Evolutionary conservation across 2,113 vertebrate genomes (phyloP).

Genomic region (Onychostruthus taczanowskii): DNA sequence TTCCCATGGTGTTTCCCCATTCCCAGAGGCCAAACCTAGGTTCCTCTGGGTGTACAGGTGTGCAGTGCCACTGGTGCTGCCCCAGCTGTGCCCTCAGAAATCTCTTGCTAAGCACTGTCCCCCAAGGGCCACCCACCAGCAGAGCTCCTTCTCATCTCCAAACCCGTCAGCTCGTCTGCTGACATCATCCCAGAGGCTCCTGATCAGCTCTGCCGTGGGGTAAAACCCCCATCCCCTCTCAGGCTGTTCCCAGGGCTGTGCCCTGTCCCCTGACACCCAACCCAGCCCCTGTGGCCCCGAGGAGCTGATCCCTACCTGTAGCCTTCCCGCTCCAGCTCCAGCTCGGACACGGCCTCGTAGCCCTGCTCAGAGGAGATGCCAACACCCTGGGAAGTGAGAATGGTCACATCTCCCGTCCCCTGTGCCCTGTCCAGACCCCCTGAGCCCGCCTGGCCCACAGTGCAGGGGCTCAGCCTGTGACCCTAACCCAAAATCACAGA

Average conservation of each 20-base stretch:
- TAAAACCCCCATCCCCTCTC: accelerated
- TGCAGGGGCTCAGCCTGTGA: accelerated
- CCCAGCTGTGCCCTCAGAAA: background rate
- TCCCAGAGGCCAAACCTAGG: background rate
- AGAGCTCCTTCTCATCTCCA: background rate
- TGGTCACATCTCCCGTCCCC: background rate
- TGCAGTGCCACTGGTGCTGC: background rate
- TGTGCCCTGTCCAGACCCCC: background rate
- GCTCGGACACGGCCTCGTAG: constrained; percentile 45
- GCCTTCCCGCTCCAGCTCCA: constrained; percentile 41
- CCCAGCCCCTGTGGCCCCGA: background rate
- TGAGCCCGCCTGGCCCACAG: background rate
- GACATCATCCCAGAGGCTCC: background rate
- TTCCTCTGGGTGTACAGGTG: background rate
- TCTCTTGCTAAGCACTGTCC: background rate
- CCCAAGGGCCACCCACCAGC: background rate
- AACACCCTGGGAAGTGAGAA: background rate
- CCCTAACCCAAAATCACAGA: background rate
- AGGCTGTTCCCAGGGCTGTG: background rate
- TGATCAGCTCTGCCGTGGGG: accelerated
- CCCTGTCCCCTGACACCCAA: background rate
- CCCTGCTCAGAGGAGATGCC: constrained; percentile 44
- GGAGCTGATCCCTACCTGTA: constrained; percentile 53
- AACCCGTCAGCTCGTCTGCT: background rate
- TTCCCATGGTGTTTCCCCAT: accelerated